These are phyloP conservation scores for Drosophila tsacasi DNA, from an alignment of 1,140 invertebrate species.

Conservation along the genomic window DNA sequence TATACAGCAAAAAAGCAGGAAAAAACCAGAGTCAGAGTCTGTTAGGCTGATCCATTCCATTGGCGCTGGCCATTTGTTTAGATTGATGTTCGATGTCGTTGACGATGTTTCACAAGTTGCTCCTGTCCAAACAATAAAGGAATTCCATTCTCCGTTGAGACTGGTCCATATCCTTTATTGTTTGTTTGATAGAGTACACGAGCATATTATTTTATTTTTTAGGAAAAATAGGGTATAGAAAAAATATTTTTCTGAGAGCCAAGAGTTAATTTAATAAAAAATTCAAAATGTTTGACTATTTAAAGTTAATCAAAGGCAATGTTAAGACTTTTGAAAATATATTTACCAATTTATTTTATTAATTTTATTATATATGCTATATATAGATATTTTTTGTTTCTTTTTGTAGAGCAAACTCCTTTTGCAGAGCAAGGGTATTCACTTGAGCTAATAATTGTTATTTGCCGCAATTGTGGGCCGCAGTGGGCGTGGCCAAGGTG, in stretches of 20 bases:
- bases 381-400: not conserved
- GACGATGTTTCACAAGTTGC: conserved; percentile 24
- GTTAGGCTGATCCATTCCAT: conserved; percentile 21
- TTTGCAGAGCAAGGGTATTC: conserved; percentile 8
- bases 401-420: not conserved
- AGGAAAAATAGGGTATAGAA: too few species aligned
- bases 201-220: not conserved
- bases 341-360: too few species aligned
- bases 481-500: conserved; percentile 54
- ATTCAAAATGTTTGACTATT: too few species aligned
- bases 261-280: too few species aligned
- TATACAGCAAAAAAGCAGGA: not conserved
- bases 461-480: conserved; percentile 46
- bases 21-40: conserved; percentile 8
- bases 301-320: too few species aligned
- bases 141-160: not conserved
- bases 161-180: not conserved
- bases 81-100: conserved; percentile 35
- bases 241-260: too few species aligned
- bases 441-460: conserved; percentile 70
- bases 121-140: conserved; percentile 14
- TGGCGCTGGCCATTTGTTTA: conserved; percentile 30
- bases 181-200: not conserved
- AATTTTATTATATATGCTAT: too few species aligned
- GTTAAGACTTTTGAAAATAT: too few species aligned